Conservation (phyloP, 2,797 vertebrate genomes). For the Leucoraja ocellata region DNA sequence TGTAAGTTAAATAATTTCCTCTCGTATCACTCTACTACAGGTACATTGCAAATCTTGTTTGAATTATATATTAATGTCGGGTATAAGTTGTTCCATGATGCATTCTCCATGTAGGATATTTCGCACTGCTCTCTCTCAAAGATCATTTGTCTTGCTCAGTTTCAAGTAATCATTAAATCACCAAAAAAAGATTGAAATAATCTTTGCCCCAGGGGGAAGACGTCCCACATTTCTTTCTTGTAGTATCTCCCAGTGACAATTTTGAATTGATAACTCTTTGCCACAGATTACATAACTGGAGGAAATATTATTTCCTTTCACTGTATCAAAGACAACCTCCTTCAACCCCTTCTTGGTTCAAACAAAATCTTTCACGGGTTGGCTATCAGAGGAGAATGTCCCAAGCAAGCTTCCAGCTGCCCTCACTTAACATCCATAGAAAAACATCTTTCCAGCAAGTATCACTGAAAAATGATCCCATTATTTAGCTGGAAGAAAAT, state of each 20-base stretch:
- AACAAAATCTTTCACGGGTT: neutral
- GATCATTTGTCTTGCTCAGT: neutral
- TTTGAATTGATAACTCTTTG: neutral
- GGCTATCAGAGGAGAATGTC: neutral
- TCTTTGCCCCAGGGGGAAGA: neutral
- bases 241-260: no score
- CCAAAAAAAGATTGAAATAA: neutral
- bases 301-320: neutral
- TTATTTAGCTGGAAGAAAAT: no score
- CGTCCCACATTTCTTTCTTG: neutral
- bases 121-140: neutral
- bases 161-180: no score
- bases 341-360: neutral
- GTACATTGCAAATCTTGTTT: neutral
- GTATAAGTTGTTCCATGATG: no score
- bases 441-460: neutral
- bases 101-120: no score
- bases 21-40: no score
- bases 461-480: neutral
- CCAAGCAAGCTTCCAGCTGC: neutral
- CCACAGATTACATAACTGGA: neutral
- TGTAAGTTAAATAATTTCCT: no score
- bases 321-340: neutral
- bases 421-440: neutral
- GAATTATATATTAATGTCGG: no score